Base-by-base conservation (phyloP, 2,797 vertebrate genomes). In the Liparis tanakae region DNA sequence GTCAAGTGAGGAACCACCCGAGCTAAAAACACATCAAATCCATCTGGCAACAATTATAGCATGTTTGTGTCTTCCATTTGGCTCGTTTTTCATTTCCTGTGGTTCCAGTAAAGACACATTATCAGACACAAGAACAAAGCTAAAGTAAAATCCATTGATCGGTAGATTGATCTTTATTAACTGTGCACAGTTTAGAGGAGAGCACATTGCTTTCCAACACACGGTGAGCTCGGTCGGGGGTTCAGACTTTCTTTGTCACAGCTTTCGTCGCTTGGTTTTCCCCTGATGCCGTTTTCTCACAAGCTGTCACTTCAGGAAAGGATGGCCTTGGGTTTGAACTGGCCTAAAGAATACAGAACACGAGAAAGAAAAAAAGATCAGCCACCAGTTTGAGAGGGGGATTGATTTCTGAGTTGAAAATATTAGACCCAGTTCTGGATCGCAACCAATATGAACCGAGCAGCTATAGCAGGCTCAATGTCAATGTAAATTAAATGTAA, bases 261-360 rank as follows among this genome's bases (percentile, higher is more conserved):
- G 18, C 18, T 58, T 50, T 70, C 75, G 51, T 78, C 43, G 25
- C 43, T 51, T 15, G 33, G 30, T 72, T 70, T 76, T 54, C 67
- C 76, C 64, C 53, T 1, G 53, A 81, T 67, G 63, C 50, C 33
- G 17, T 79, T 80, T 80, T 74, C 65, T 54, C 43, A 65, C 46
- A 67, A 70, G 46, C 69, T 85, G 79, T 79, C 59, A 60, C 25
- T 70, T 84, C 63, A 72, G 51, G 73, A 81, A 62, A 74, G 39
- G 39, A 66, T 39, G 66, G 36, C 59, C 44, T 36, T 43, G 44
- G 76, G 39, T 55, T 51, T 65, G 22, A 85, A 69, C 69, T 41
- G 65, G 37, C 30, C 53, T 77, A 39, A 14, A 65, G 60, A 76
- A 61, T 58, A 72, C 66, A 60, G 63, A 80, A 34, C 37, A 53